Conservation (phyloP, 2,797 vertebrate genomes). For the Pachyuromys duprasi region DNA sequence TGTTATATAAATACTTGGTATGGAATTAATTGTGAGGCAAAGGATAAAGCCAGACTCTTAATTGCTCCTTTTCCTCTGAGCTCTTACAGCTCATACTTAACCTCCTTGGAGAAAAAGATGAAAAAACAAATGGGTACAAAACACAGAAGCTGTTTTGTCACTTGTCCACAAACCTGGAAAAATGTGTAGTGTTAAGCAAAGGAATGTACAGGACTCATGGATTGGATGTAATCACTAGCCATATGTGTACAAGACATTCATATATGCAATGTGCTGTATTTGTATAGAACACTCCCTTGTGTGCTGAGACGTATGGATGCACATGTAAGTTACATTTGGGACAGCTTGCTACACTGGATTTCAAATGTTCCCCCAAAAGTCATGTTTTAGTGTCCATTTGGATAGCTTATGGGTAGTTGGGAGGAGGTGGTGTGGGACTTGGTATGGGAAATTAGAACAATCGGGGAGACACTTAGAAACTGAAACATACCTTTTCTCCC, state of each 20-base stretch:
- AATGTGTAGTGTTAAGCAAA: background rate
- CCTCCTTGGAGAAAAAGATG: background rate
- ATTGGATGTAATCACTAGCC: background rate
- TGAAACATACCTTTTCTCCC: background rate
- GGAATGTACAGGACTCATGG: background rate
- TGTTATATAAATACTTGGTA: conserved; percentile 19
- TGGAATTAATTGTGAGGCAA: conserved; percentile 64
- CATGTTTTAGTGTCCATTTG: background rate
- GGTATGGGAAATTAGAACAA: background rate
- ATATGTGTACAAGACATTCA: background rate
- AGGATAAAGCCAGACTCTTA: background rate
- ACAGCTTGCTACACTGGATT: background rate
- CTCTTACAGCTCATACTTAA: background rate
- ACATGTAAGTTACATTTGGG: background rate
- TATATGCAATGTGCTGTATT: conserved; percentile 18
- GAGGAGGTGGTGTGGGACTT: background rate
- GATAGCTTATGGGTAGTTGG: background rate
- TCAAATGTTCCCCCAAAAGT: background rate
- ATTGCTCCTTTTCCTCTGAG: background rate
- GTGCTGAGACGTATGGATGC: background rate
- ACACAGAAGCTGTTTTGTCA: background rate
- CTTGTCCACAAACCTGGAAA: conserved; percentile 31
- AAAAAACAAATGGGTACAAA: conserved; percentile 32
- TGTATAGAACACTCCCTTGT: background rate
- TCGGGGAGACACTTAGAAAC: too few species aligned